These are phyloP conservation scores for Nineta flava DNA, from an alignment of 2,888 invertebrate species.

Conservation along the genomic window DNA sequence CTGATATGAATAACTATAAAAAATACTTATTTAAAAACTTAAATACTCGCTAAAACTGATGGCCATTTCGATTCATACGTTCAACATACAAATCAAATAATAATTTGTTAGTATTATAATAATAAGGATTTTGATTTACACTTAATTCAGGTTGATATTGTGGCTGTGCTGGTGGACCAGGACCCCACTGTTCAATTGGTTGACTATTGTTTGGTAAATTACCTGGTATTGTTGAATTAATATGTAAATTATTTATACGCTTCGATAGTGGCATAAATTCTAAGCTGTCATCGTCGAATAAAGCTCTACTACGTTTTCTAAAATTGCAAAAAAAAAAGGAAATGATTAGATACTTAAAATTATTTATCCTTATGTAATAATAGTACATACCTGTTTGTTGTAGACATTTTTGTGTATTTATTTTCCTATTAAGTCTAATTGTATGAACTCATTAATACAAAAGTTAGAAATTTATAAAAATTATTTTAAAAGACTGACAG, in stretches of 20 bases:
- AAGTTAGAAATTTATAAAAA: no score
- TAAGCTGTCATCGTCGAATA: constrained; percentile 48
- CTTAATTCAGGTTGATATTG: constrained; percentile 62
- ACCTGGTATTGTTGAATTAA: constrained; percentile 34
- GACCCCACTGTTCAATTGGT: constrained; percentile 3
- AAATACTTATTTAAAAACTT: no score
- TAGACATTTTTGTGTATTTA: no score
- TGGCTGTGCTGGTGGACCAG: constrained; percentile 5
- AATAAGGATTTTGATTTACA: constrained; percentile 66
- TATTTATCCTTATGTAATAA: not conserved
- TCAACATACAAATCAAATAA: constrained; percentile 73
- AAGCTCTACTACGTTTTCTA: constrained; percentile 61
- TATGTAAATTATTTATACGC: constrained; percentile 76
- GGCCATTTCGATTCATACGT: constrained; percentile 50
- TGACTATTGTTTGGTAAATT: constrained; percentile 11
- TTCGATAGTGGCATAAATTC: constrained; percentile 82
- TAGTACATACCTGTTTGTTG: no score
- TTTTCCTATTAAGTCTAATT: no score
- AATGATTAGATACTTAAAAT: not conserved
- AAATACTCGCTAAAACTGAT: constrained; percentile 13
- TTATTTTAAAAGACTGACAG: no score
- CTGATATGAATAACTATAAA: no score
- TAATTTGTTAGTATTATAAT: constrained; percentile 71
- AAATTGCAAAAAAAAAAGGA: constrained; percentile 16
- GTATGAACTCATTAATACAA: no score